Evolutionary conservation across 2,797 vertebrate genomes (phyloP), one percentile per base, ranked within the genome.

Genomic region (Lagodon rhomboides): DNA sequence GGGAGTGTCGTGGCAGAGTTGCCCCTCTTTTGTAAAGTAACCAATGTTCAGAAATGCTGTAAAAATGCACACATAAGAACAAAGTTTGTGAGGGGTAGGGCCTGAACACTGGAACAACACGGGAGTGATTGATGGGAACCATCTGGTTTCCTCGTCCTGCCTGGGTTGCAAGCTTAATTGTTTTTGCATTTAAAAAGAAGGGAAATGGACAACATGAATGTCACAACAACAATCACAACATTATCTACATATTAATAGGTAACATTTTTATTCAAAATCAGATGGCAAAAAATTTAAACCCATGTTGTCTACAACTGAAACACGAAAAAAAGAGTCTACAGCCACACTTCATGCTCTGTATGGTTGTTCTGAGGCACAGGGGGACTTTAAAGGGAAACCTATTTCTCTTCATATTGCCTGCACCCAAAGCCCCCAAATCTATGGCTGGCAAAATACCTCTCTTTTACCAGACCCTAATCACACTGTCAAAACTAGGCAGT

Each of bases 111-210:
- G 23, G 63, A 83, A 78, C 61, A 70, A 56, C 41, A 13, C 20
- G 22, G 53, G 46, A 76, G 81, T 79, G 85, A 88, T 74, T 85
- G 77, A 92, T 90, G 84, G 69, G 59, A 82, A 81, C 68, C 87
- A 90, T 90, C 70, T 90, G 90, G 64, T 58, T 71, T 23, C 62
- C 25, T 66, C 2, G 15, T 71, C 43, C 43, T 25, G 75, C 73
- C 77, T 34, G 47, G 68, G 34, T 23, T 75, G 25, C 46, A 67
- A 65, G 54, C 63, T 25, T 3, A 67, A 77, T 41, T 22, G 25
- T 59, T 73, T 84, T 30, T 70, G 38, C 16, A 53, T 68, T 77
- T 64, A 54, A 25, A 6, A 8, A 44, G n/a, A 20, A 23, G 9
- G 16, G 10, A 79, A 38, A 56, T 43, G n/a, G 13, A 75, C 23